A percentile compares a stretch with the other conserved stretches of the same genome.
Conservation (phyloP, 2,888 invertebrate species). For the Euplexia lucipara region DNA sequence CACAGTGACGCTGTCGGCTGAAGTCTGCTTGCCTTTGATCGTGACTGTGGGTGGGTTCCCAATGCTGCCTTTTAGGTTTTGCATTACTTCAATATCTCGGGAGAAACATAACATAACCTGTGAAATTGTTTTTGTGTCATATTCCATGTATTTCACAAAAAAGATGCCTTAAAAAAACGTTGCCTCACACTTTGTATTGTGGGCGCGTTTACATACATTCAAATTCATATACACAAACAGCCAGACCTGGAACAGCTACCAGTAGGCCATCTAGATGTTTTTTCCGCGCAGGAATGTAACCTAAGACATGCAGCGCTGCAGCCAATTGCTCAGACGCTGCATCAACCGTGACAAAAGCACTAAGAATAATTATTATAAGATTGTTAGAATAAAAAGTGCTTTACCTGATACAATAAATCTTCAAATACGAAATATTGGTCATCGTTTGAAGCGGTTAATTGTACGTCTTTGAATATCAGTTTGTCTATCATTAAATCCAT, state of each 20-base stretch:
- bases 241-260: too few species aligned
- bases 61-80: constrained; percentile 92
- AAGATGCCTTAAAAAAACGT: too few species aligned
- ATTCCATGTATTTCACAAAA: background rate
- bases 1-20: constrained; percentile 93
- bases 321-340: too few species aligned
- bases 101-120: constrained; percentile 97
- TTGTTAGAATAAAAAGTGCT: background rate
- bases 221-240: too few species aligned
- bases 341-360: too few species aligned
- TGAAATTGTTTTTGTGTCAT: constrained; percentile 19
- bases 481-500: constrained; percentile 98
- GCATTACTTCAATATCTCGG: constrained; percentile 95
- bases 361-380: background rate
- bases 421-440: constrained; percentile 99
- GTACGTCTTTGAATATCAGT: constrained; percentile 98
- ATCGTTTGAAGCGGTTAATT: constrained; percentile 98
- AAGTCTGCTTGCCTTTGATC: constrained; percentile 93
- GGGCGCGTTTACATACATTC: too few species aligned
- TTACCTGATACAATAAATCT: constrained; percentile 97
- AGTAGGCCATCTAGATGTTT: too few species aligned
- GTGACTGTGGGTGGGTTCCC: constrained; percentile 94
- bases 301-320: too few species aligned
- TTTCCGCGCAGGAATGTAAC: too few species aligned
- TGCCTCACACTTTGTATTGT: too few species aligned